A percentile compares a stretch with the other conserved stretches of the same genome.
These are phyloP conservation scores for Julus scanicus DNA, from an alignment of 2,888 invertebrate genomes.

Conservation along the genomic window DNA sequence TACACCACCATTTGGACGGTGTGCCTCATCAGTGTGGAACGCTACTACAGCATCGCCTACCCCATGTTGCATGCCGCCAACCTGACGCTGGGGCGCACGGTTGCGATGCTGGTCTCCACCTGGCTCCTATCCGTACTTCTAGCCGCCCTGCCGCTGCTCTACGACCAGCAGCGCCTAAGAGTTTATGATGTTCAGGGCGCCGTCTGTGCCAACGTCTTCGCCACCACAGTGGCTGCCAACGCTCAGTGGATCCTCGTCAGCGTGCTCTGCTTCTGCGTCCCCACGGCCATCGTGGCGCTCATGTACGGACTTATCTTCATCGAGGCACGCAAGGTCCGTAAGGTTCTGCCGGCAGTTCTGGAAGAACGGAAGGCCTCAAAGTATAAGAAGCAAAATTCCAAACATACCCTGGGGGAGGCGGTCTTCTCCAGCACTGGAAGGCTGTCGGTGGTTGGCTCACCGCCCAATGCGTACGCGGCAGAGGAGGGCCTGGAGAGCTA, in stretches of 20 bases:
- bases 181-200: constrained; percentile 12
- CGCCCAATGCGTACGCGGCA: neutral
- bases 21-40: constrained; percentile 32
- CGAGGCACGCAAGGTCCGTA: neutral
- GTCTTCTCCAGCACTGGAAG: constrained; percentile 4
- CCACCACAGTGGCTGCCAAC: neutral
- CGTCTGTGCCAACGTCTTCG: constrained; percentile 38
- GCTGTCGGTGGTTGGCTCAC: neutral
- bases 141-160: neutral
- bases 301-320: constrained; percentile 9
- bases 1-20: constrained; percentile 34
- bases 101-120: neutral
- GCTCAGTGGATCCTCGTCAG: constrained; percentile 46
- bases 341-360: constrained; percentile 9
- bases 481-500: neutral
- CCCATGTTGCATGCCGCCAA: constrained; percentile 46
- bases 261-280: constrained; percentile 20
- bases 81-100: neutral
- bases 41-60: constrained; percentile 49
- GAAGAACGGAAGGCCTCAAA: no score
- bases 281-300: neutral
- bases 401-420: neutral
- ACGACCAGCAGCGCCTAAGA: neutral
- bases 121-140: neutral
- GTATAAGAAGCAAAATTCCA: no score